phyloP scores from a whole-genome alignment of 92 coral and sea anemone genomes.

The Siderastrea radians region DNA sequence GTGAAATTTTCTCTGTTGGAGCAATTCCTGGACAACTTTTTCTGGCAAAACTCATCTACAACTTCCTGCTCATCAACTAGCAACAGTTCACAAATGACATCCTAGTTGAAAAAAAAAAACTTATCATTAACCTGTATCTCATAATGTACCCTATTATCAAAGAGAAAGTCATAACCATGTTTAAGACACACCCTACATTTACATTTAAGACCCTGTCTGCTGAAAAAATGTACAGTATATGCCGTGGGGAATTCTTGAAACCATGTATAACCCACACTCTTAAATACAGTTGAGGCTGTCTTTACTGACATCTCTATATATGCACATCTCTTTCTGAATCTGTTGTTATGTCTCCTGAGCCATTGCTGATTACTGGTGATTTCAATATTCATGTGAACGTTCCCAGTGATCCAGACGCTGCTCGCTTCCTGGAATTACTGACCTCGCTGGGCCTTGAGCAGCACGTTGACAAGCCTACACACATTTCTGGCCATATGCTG shows the following conservation, averaged over 20 bases:
- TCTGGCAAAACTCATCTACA: constrained; percentile 24
- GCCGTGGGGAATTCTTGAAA: neutral
- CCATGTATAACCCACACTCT: neutral
- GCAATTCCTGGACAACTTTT: constrained; percentile 18
- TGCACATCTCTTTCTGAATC: no score
- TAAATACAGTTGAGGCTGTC: no score
- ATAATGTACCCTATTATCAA: no score
- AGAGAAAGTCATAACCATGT: neutral
- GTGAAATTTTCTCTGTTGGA: neutral
- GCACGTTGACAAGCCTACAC: no score
- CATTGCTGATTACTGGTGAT: no score
- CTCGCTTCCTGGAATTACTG: constrained; percentile 11
- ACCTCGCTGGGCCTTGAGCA: constrained; percentile 53
- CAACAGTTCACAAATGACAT: constrained; percentile 66
- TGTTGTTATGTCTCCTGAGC: no score
- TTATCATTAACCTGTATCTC: no score
- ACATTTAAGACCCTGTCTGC: neutral
- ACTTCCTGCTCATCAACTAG: constrained; percentile 43
- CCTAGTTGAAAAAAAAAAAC: constrained; percentile 38
- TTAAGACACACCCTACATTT: neutral
- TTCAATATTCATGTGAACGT: neutral
- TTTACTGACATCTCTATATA: no score
- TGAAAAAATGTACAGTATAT: neutral
- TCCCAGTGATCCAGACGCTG: neutral
- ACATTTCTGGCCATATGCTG: no score